Conservation (phyloP, 2,113 vertebrate genomes). For the Ranitomeya imitator region DNA sequence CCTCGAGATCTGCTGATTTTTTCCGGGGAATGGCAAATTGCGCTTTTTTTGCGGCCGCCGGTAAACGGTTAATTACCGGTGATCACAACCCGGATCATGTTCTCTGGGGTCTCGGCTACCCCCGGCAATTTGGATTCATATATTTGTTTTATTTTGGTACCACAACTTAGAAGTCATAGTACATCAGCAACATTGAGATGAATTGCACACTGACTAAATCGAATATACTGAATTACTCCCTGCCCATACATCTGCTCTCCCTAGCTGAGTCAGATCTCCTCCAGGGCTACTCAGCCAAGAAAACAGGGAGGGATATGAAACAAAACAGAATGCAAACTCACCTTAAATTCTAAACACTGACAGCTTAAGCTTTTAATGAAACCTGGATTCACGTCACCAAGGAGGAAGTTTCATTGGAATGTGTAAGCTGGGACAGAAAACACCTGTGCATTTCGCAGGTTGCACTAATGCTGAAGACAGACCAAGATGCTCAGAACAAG, state of each 20-base stretch:
- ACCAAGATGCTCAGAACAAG: not conserved
- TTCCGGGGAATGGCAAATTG: no score
- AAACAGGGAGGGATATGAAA: slow-evolving; percentile 63
- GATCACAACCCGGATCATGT: no score
- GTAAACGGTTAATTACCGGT: no score
- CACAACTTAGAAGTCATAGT: not conserved
- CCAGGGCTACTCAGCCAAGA: slow-evolving; percentile 61
- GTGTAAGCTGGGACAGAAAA: slow-evolving; percentile 25
- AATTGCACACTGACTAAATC: not conserved
- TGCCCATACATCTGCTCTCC: slow-evolving; percentile 62
- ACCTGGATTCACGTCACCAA: slow-evolving; percentile 49
- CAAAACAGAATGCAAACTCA: slow-evolving; percentile 65
- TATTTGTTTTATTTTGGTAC: not conserved
- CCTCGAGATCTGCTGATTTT: no score
- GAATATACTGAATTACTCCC: slow-evolving; percentile 59
- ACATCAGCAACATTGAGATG: not conserved
- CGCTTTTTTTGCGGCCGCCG: no score
- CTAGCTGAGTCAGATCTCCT: slow-evolving; percentile 68
- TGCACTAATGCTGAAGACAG: not conserved
- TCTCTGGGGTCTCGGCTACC: no score
- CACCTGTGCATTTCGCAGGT: slow-evolving; percentile 44
- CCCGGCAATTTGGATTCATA: not conserved
- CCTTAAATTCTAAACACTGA: slow-evolving; percentile 50
- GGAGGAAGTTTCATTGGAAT: slow-evolving; percentile 39
- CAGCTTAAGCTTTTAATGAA: slow-evolving; percentile 59